Percentiles rank a stretch among this genome's conserved stretches.
phyloP scores from a whole-genome alignment of 2,113 vertebrate species.

The Peucedramus taeniatus region DNA sequence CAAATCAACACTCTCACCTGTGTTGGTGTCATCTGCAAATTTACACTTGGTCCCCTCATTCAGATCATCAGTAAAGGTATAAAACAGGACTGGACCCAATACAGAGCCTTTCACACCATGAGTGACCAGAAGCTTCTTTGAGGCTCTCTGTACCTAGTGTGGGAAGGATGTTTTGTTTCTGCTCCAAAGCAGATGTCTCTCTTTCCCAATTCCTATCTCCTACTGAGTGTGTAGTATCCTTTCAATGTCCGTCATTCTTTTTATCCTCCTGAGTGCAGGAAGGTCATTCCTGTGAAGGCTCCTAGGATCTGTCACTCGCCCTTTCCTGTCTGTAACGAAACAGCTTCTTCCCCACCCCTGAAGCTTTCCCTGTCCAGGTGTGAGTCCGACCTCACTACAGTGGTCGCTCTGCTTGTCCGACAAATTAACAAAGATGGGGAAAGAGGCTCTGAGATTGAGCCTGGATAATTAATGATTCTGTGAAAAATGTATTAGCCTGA shows the following conservation, averaged over 20 bases:
- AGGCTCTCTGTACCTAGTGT: background rate
- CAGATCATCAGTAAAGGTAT: background rate
- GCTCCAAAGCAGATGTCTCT: background rate
- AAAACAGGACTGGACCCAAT: background rate
- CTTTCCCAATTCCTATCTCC: background rate
- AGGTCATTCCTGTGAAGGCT: background rate
- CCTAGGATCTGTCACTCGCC: background rate
- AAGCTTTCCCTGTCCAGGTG: background rate
- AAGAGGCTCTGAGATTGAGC: background rate
- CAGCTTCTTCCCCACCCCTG: background rate
- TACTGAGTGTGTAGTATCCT: background rate
- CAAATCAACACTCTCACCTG: fast-evolving
- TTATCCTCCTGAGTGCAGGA: background rate
- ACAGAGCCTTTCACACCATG: background rate
- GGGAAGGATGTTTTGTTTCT: background rate
- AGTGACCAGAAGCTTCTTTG: background rate
- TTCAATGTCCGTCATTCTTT: background rate
- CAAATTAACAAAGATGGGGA: background rate
- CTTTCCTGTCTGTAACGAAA: background rate
- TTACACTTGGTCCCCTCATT: background rate
- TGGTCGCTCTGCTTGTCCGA: background rate
- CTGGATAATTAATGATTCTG: background rate
- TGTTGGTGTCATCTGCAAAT: background rate
- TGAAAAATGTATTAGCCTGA: background rate
- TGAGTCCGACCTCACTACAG: background rate